These are phyloP conservation scores for Luperina nickerlii DNA, from an alignment of 2,888 invertebrate genomes.

Conservation along the genomic window DNA sequence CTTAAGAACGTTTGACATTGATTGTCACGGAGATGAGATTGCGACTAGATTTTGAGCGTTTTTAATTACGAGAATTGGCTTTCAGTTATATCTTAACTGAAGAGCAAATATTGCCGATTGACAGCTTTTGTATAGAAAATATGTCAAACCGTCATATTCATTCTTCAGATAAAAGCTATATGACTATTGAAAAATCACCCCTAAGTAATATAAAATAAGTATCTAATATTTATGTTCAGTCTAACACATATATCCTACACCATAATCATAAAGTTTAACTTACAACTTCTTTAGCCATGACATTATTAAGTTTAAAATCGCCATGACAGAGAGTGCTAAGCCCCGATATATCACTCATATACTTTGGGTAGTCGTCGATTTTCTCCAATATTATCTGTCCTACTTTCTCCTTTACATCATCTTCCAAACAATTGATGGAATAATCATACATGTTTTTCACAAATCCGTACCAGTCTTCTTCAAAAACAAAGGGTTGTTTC, in stretches of 20 bases:
- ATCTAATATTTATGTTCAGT: not conserved
- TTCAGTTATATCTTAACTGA: not conserved
- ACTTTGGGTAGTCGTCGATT: conserved; percentile 55
- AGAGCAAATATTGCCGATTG: not conserved
- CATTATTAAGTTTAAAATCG: conserved; percentile 68
- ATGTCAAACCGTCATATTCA: not conserved
- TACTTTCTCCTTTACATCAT: conserved; percentile 40
- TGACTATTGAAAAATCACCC: not conserved
- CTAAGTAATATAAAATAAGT: not conserved
- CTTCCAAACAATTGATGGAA: conserved; percentile 58
- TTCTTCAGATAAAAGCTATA: not conserved
- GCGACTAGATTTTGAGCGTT: not conserved
- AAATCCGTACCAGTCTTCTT: conserved; percentile 57
- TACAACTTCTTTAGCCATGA: conserved; percentile 70
- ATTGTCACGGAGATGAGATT: not conserved
- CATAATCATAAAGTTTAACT: conserved; percentile 49
- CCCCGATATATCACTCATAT: conserved; percentile 54
- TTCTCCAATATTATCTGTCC: conserved; percentile 45
- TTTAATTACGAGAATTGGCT: not conserved
- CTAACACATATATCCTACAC: no score
- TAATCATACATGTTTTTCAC: conserved; percentile 60
- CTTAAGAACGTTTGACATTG: not conserved
- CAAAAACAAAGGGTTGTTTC: conserved; percentile 60
- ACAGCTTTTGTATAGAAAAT: not conserved
- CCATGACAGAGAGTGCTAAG: conserved; percentile 67